phyloP scores from a whole-genome alignment of 2,797 vertebrate species.

The Cichlasoma orientale region DNA sequence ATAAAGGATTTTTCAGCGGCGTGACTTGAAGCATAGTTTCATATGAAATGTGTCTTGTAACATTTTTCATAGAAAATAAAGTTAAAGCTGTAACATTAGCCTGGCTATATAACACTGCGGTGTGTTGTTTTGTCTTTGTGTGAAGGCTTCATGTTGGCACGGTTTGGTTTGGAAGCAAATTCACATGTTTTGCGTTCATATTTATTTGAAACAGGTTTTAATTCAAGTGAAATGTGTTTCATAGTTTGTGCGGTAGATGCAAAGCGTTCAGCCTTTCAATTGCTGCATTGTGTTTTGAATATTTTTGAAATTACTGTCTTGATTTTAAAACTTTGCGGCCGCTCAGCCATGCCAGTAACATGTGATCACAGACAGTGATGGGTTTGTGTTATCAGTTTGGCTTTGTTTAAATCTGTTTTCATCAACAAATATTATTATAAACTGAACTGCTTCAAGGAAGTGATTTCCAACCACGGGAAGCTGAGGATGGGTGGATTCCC shows the following conservation, averaged over 20 bases:
- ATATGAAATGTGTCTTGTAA: too few relatives aligned
- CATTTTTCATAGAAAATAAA: too few relatives aligned
- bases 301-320: neutral
- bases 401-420: neutral
- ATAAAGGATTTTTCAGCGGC: neutral
- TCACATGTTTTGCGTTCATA: neutral
- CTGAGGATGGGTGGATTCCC: neutral
- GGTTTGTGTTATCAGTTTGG: neutral
- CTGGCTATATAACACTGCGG: neutral
- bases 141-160: neutral
- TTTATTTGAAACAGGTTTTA: neutral
- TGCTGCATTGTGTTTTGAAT: neutral
- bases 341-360: neutral
- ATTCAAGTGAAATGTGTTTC: neutral
- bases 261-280: neutral
- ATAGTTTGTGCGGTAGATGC: neutral
- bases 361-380: neutral
- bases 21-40: too few relatives aligned
- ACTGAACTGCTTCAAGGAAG: constrained; percentile 6
- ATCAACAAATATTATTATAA: fast-evolving
- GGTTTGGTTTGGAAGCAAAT: too few relatives aligned
- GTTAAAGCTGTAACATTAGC: too few relatives aligned
- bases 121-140: neutral
- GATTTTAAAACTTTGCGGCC: neutral
- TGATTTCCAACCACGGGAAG: neutral